Evolutionary conservation across 2,888 invertebrate species (phyloP).

Genomic region (Hedychridium roseum): DNA sequence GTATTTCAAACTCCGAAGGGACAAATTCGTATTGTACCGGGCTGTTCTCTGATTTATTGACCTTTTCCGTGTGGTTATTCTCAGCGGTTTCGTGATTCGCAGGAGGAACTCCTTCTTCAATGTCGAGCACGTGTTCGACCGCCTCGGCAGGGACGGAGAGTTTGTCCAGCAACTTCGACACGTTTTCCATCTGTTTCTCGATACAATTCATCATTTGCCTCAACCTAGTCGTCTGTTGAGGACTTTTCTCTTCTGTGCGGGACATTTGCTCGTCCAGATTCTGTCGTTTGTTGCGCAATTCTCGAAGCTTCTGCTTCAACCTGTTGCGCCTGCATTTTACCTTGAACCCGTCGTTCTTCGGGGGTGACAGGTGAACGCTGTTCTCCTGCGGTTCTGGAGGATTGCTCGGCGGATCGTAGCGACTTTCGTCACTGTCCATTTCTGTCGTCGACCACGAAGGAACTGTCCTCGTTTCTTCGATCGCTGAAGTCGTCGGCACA

Average conservation of each 20-base stretch:
- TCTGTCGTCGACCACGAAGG: background rate
- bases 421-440: background rate
- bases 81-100: slow-evolving; percentile 5
- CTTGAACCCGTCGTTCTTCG: slow-evolving; percentile 30
- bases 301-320: slow-evolving; percentile 37
- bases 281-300: slow-evolving; percentile 36
- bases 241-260: slow-evolving; percentile 14
- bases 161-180: slow-evolving; percentile 44
- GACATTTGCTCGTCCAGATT: slow-evolving; percentile 40
- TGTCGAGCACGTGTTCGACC: slow-evolving; percentile 1
- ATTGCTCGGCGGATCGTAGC: background rate
- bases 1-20: too few relatives aligned
- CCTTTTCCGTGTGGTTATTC: slow-evolving; percentile 13
- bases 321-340: slow-evolving; percentile 37
- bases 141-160: slow-evolving; percentile 28
- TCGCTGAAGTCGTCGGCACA: background rate
- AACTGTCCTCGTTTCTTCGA: background rate
- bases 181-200: slow-evolving; percentile 48
- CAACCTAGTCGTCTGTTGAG: slow-evolving; percentile 27
- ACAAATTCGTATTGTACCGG: too few relatives aligned
- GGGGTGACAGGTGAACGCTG: slow-evolving; percentile 2
- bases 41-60: too few relatives aligned
- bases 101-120: too few relatives aligned
- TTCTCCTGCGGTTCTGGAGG: background rate
- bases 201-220: slow-evolving; percentile 45